These are phyloP conservation scores for Pterocles gutturalis DNA, from an alignment of 2,113 vertebrate genomes.

Conservation along the genomic window DNA sequence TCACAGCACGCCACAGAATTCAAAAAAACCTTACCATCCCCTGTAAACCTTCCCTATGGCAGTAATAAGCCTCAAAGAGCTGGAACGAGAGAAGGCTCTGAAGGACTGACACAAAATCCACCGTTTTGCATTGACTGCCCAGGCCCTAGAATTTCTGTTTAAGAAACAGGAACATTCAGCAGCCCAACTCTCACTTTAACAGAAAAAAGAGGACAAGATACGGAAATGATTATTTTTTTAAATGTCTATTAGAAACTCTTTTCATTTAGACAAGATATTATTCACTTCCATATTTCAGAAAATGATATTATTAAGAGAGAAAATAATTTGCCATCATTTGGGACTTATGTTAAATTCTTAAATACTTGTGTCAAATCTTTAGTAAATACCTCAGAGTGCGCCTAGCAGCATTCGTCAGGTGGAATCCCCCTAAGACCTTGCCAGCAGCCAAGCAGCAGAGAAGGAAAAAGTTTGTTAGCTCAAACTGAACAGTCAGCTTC, in stretches of 20 bases:
- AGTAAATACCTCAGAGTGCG: not conserved
- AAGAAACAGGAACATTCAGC: not conserved
- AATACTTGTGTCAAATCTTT: not conserved
- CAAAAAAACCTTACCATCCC: not conserved
- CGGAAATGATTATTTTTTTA: fast-evolving
- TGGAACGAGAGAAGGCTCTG: not conserved
- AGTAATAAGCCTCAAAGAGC: not conserved
- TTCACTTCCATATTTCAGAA: not conserved
- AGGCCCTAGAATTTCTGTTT: not conserved
- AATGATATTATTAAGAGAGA: not conserved
- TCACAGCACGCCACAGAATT: not conserved
- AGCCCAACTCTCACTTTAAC: not conserved
- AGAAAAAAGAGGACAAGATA: not conserved
- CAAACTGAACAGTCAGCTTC: not conserved
- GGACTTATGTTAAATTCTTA: not conserved
- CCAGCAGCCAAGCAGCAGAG: not conserved
- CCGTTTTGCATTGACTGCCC: not conserved
- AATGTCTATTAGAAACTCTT: not conserved
- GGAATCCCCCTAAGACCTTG: not conserved
- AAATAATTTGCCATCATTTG: not conserved
- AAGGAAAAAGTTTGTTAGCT: not conserved
- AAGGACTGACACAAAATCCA: not conserved
- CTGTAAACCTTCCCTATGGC: not conserved
- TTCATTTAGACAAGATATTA: not conserved
- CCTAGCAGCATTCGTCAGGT: not conserved